Conservation (phyloP, 2,888 invertebrate species). For the Metellina segmentata region DNA sequence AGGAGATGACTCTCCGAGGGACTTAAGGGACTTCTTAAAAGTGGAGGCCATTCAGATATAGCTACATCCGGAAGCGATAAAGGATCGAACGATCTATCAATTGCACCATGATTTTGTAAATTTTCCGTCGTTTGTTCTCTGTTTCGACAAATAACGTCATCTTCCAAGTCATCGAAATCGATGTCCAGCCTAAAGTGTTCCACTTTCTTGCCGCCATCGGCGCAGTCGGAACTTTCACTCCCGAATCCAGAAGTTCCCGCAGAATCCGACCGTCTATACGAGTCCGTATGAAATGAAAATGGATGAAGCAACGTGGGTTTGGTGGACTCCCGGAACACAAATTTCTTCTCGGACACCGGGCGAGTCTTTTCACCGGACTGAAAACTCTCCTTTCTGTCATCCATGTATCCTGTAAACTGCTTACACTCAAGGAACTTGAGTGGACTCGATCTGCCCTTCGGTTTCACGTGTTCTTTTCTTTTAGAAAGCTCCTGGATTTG, state of each 20-base stretch:
- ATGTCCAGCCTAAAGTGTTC: conserved; percentile 6
- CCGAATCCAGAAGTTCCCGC: conserved; percentile 33
- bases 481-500: background rate
- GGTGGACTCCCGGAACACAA: background rate
- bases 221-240: conserved; percentile 42
- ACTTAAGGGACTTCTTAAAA: conserved; percentile 51
- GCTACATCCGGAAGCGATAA: conserved; percentile 27
- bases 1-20: conserved; percentile 62
- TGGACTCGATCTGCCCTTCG: conserved; percentile 4
- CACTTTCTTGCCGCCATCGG: conserved; percentile 32
- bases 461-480: conserved; percentile 10
- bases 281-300: conserved; percentile 39
- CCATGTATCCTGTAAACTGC: background rate
- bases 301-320: conserved; percentile 16
- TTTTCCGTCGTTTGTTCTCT: background rate
- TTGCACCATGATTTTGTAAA: conserved; percentile 2
- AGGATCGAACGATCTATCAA: conserved; percentile 20
- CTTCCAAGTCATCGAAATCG: conserved; percentile 41
- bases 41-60: conserved; percentile 7
- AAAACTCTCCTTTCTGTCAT: conserved; percentile 24
- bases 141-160: conserved; percentile 29
- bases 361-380: no score
- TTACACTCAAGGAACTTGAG: conserved; percentile 2
- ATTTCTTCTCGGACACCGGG: background rate
- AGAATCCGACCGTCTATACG: conserved; percentile 47